Percentiles rank a stretch among this genome's conserved stretches.
Evolutionary conservation across 2,797 vertebrate genomes (phyloP).

Genomic region (Sardinella longiceps): DNA sequence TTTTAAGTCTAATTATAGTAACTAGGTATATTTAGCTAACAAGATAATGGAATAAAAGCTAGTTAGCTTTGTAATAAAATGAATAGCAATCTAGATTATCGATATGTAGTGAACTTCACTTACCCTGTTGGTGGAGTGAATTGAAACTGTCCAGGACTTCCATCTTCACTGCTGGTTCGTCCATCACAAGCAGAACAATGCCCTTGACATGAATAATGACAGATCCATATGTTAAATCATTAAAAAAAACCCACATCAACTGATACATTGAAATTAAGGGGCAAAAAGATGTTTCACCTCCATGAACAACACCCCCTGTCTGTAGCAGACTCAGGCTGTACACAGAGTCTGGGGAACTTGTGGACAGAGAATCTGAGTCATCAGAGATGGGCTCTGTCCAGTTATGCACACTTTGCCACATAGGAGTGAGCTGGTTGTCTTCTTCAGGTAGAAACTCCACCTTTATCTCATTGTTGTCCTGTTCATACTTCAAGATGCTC

Average conservation of each 20-base stretch:
- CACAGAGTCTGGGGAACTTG: slow-evolving; percentile 51
- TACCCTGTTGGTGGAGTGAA: slow-evolving; percentile 49
- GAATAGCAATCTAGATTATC: background rate
- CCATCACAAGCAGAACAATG: slow-evolving; percentile 55
- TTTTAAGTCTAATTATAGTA: background rate
- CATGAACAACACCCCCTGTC: slow-evolving; percentile 34
- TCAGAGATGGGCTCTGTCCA: background rate
- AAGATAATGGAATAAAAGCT: background rate
- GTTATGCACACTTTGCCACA: background rate
- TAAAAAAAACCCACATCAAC: background rate
- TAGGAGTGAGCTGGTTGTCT: background rate
- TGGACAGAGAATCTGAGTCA: background rate
- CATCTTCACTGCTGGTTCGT: slow-evolving; percentile 50
- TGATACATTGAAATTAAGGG: background rate
- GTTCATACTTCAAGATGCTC: background rate
- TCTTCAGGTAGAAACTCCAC: background rate
- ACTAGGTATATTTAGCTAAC: too few species aligned
- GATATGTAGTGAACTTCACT: background rate
- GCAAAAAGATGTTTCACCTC: slow-evolving; percentile 31
- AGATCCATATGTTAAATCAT: background rate
- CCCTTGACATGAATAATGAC: slow-evolving; percentile 27
- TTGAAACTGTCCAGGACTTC: slow-evolving; percentile 40
- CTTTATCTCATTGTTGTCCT: background rate
- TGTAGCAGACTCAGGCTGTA: slow-evolving; percentile 40
- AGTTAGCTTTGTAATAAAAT: background rate